Conservation (phyloP, 2,113 vertebrate species). For the Xenopus tropicalis region UCB_Xtro_10.0 CM004447.2:150016501-150017000, state of each 20-base stretch:
- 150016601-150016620: constrained; percentile 96
- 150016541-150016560: constrained; percentile 98
- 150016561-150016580: constrained; percentile 95
- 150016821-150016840: constrained; percentile 76
- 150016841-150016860: constrained; percentile 90
- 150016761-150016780: constrained; percentile 82
- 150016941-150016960: constrained; percentile 89
- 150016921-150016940: constrained; percentile 77
- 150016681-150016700: constrained; percentile 99
- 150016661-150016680: constrained; percentile 76
- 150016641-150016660: constrained; percentile 96
- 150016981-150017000: constrained; percentile 89
- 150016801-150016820: constrained; percentile 89
- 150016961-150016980: constrained; percentile 90
- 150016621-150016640: constrained; percentile 99
- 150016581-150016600: constrained; percentile 89
- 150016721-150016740: constrained; percentile 94
- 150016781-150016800: constrained; percentile 81
- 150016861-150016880: constrained; percentile 87
- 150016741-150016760: constrained; percentile 78
- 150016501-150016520: constrained; percentile 96
- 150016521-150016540: constrained; percentile 99
- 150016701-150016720: constrained; percentile 94
- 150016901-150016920: constrained; percentile 78
- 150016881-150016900: constrained; percentile 79